A percentile compares a stretch with the other conserved stretches of the same genome.
These are phyloP conservation scores for Xenopus borealis DNA, from an alignment of 2,113 vertebrate species.

Conservation along the genomic window DNA sequence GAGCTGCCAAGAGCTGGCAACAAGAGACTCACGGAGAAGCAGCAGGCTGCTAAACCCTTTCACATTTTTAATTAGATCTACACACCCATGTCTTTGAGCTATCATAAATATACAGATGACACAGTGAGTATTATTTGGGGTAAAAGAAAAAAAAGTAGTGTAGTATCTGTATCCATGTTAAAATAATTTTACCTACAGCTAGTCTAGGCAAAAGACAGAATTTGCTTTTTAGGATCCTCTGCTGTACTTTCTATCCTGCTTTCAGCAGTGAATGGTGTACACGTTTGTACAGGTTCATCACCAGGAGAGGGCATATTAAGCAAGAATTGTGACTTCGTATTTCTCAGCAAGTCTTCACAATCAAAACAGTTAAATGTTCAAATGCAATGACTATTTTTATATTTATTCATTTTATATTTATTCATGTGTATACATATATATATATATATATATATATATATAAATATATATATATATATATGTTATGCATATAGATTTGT, in stretches of 20 bases:
- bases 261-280: slow-evolving; percentile 44
- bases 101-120: slow-evolving; percentile 95
- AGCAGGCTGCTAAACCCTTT: slow-evolving; percentile 96
- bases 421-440: too few relatives aligned
- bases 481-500: too few relatives aligned
- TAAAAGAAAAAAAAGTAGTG: slow-evolving; percentile 49
- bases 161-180: slow-evolving; percentile 62
- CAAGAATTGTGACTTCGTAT: slow-evolving; percentile 50
- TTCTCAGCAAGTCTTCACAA: slow-evolving; percentile 42
- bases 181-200: slow-evolving; percentile 63
- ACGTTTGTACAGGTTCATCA: slow-evolving; percentile 45
- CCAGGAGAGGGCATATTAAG: slow-evolving; percentile 73
- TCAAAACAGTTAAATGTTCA: too few relatives aligned
- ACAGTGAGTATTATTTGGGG: slow-evolving; percentile 81
- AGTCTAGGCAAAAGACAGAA: slow-evolving; percentile 24
- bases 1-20: slow-evolving; percentile 96
- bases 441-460: too few relatives aligned
- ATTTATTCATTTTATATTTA: too few relatives aligned
- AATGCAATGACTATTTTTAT: too few relatives aligned
- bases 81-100: slow-evolving; percentile 98
- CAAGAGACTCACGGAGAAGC: slow-evolving; percentile 80
- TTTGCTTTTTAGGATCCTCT: neutral
- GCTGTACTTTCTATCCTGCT: slow-evolving; percentile 23
- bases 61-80: slow-evolving; percentile 99
- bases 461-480: too few relatives aligned